Evolutionary conservation across 2,888 invertebrate genomes (phyloP), one percentile per base, ranked within the genome.

Genomic region (Acanthococcus lagerstroemiae): DNA sequence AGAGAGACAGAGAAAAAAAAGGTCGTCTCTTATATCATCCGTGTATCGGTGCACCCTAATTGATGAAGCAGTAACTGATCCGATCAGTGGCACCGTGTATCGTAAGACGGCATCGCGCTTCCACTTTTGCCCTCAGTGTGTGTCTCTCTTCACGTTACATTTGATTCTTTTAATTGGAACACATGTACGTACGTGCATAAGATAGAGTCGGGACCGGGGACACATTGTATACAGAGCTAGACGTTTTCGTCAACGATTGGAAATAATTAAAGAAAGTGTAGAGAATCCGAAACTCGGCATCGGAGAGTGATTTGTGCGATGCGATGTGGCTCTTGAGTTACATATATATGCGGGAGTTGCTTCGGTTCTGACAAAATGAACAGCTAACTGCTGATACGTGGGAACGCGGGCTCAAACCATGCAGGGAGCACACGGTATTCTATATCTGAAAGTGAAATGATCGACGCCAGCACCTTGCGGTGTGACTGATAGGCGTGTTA

Each of bases 21-120:
- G 54, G 30, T 37, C 37, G 63, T 52, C 30, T 52, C 54, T 52
- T 24, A 17, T 63, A 54, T 25, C 26, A 25, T 26, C 50, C 27
- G 6, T 27, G 52, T 52, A 52, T 54, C 44, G 63, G 54, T 37
- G 19, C 24, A 63, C 54, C 52, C 63, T 63, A 63, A 63, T 63
- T 63, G 63, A 63, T 63, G 63, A 63, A 54, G 54, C 52, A 25
- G 63, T 54, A 44, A 63, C 63, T 63, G 63, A 63, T 63, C 63
- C 54, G 63, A 63, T 63, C 63, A 63, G 45, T 26, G 58, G 58
- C 50, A 63, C 46, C 60, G 60, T 48, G 27, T 60, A 60, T 60
- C 60, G 46, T 19, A 19, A 26, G 26, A 46, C 48, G 60, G 60
- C 60, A 60, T 60, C 57, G 22, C 22, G 45, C 60, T 50, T 60